Evolutionary conservation across 2,113 vertebrate species (phyloP), one percentile per base, ranked within the genome.

Genomic region (Amazona vittata): DNA sequence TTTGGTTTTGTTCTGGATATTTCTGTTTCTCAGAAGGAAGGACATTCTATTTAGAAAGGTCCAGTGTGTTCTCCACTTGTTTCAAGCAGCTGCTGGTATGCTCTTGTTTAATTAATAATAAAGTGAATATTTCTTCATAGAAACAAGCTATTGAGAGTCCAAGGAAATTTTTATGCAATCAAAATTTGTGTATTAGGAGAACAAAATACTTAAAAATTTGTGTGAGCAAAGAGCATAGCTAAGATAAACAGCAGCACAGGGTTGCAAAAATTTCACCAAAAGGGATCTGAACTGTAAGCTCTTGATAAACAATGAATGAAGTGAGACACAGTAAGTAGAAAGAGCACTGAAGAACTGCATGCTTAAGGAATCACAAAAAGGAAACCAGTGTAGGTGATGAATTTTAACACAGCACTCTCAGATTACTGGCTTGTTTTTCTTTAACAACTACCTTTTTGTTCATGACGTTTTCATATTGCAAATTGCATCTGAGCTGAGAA

Each of bases 271-370:
- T 90, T 41, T 82, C 49, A 80, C 19, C 37, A 26, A 70, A 83
- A 52, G 44, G 8, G 11, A 63, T 90, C 47, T 95, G 52, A 95
- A 64, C n/a, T 71, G 81, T 83, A 80, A 93, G 74, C 35, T 65
- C 24, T 69, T 82, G 79, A 83, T 95, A 68, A 96, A 92, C 76
- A 94, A 90, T 84, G 84, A 89, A 93, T 84, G 77, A 90, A 93
- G 24, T 86, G 73, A 93, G 76, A 29, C 52, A 78, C 22, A 77
- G 43, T 89, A 95, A 96, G 83, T 44, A 93, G 91, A 74, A 91
- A 79, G 39, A 84, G 78, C 33, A 89, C 39, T 83, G 85, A 41
- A 77, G 63, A 93, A 50, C 33, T 57, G 39, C 37, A 62, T 52
- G 68, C 55, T 74, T 86, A 68, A 90, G 62, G 74, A 94, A 91